Base-by-base conservation (phyloP, 1,140 invertebrate species). In the Adelges cooleyi region DNA sequence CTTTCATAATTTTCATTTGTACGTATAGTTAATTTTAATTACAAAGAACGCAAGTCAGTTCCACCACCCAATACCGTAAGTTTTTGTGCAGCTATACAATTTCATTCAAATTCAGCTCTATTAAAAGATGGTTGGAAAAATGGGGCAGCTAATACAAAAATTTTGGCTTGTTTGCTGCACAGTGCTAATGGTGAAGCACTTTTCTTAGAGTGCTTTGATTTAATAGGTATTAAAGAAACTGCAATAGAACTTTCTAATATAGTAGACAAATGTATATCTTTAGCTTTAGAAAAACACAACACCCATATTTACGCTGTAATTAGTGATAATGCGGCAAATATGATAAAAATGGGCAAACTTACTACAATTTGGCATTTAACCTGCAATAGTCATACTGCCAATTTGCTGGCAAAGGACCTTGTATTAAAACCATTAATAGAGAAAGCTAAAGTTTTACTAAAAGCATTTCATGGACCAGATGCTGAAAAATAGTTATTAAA, bases 331-430 rank as follows among this genome's bases (percentile, higher is more conserved):
- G 27, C 51, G 2, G 27, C 27, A 22, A 53, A 29, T 38, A 53
- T 53, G 51, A 53, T 33, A 13, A 33, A 18, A n/a, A 53, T 53
- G 51, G 51, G 51, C 6, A 53, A n/a, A 18, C 18, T 53, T 33
- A 36, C 51, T 3, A 22, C 6, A 18, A 29, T 53, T 9, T 53
- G 51, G 51, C 27, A 48, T n/a, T 53, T 38, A 22, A 53, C 27
- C 2, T 53, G 51, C 15, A 53, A 53, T 17, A 33, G 51, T n/a
- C 51, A 53, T 38, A 53, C 51, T 11, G 51, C n/a, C 9, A 53
- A 53, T n/a, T 38, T 53, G 11, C 27, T 53, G 15, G 51, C 51
- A 4, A 33, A 53, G 15, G 51, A 53, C 27, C 51, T 53, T 18
- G 27, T 53, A 9, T 29, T 17, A 4, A 53, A 33, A n/a, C 1